Base-by-base conservation (phyloP, 2,888 invertebrate species). In the Dichetophora obliterata region DNA sequence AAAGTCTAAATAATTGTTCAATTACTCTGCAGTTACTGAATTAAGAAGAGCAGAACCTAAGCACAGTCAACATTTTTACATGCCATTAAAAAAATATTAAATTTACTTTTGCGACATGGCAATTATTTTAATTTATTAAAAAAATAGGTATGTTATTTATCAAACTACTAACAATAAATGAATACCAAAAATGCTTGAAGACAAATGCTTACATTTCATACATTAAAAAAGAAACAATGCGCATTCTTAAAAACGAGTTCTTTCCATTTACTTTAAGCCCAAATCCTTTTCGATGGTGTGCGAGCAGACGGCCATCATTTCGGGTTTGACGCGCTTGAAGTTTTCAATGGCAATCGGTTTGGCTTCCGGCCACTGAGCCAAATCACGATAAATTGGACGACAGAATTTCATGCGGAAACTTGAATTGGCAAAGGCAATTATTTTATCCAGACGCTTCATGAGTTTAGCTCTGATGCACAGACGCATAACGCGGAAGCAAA, bases 361-460 rank as follows among this genome's bases (percentile, higher is more conserved):
- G 0, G 93, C 92, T 27, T 91, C 92, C 78, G 94, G 93, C 97
- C 97, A 97, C 0, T 90, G 91, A 82, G 93, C 95, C 77, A 97
- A 90, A 85, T 96, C 96, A 79, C 95, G 93, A 89, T 96, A 98
- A 68, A 98, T 91, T 3, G 98, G 97, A 48, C 96, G 91, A 2
- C 95, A 94, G 89, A 93, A 98, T 88, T 98, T 98, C 95, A 98
- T 95, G 75, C 98, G 92, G 50, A 98, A 98, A 85, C 95, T 94
- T 22, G 92, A 92, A 81, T 95, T 95, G 9, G 96, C 92, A 90
- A 98, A 97, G 24, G 92, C 87, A 75, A 98, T 90, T 1, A 94
- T 94, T 19, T 92, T 91, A 1, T 91, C 89, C 50, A 98, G 89
- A 83, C 92, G 93, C 0, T 91, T 90, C 34, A 91, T 89, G 91